Percentiles rank a stretch among this genome's conserved stretches.
phyloP scores from a whole-genome alignment of 2,888 invertebrate genomes.

The Artemia sp. region DNA sequence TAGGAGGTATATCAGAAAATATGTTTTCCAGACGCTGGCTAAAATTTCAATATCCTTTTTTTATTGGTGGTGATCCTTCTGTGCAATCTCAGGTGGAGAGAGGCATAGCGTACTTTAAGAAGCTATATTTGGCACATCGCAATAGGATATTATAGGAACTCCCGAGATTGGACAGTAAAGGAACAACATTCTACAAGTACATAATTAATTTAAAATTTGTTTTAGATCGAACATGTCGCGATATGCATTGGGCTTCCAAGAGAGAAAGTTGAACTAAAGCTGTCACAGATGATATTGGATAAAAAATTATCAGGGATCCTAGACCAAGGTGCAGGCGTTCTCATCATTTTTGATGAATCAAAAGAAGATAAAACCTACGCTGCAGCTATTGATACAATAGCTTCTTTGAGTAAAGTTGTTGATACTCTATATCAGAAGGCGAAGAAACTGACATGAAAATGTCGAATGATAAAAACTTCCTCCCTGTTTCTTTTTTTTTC shows the following conservation, averaged over 20 bases:
- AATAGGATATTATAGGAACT: no score
- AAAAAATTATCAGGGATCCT: constrained; percentile 91
- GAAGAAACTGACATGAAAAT: constrained; percentile 73
- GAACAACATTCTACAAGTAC: background rate
- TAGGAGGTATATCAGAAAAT: no score
- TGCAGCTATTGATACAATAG: constrained; percentile 89
- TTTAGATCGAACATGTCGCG: constrained; percentile 55
- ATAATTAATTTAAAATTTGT: background rate
- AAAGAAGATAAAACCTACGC: constrained; percentile 92
- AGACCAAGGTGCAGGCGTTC: constrained; percentile 93
- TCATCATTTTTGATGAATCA: constrained; percentile 92
- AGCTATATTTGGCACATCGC: no score
- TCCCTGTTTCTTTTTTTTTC: no score
- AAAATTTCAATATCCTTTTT: no score
- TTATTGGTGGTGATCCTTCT: no score
- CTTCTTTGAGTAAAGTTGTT: constrained; percentile 98
- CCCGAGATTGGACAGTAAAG: no score
- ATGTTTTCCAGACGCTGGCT: no score
- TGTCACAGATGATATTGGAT: constrained; percentile 99
- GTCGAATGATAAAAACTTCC: no score
- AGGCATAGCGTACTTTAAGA: no score
- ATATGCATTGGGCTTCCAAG: constrained; percentile 74
- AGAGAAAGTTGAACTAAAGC: constrained; percentile 87
- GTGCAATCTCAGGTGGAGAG: no score
- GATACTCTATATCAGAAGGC: constrained; percentile 98